Percentiles rank a stretch among this genome's conserved stretches.
Evolutionary conservation across 2,797 vertebrate genomes (phyloP).

Genomic region (Microctenopoma steveboyesi): DNA sequence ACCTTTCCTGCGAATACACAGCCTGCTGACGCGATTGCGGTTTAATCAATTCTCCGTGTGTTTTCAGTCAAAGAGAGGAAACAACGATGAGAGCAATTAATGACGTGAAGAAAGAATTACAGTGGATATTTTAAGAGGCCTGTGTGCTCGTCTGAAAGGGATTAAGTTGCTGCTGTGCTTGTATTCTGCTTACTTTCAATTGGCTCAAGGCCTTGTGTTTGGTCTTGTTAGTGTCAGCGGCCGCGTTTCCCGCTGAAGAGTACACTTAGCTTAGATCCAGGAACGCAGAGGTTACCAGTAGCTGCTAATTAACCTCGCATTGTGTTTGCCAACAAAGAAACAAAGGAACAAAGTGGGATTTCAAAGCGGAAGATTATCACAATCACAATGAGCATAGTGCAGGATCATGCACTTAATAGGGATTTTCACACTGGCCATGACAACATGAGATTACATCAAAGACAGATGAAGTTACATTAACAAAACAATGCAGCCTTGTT

Average conservation of each 20-base stretch:
- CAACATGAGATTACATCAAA: slow-evolving; percentile 89
- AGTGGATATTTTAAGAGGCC: slow-evolving; percentile 53
- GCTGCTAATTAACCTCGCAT: slow-evolving; percentile 89
- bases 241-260: slow-evolving; percentile 74
- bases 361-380: slow-evolving; percentile 87
- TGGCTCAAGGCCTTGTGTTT: slow-evolving; percentile 74
- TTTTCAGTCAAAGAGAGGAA: slow-evolving; percentile 42
- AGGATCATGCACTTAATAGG: slow-evolving; percentile 85
- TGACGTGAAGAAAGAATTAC: slow-evolving; percentile 69
- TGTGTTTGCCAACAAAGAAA: slow-evolving; percentile 86
- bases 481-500: slow-evolving; percentile 83
- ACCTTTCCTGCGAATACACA: slow-evolving; percentile 26
- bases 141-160: slow-evolving; percentile 63
- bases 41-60: slow-evolving; percentile 36
- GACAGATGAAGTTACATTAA: slow-evolving; percentile 85
- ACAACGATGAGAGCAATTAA: slow-evolving; percentile 64
- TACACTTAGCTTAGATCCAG: slow-evolving; percentile 84
- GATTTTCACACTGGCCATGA: slow-evolving; percentile 85
- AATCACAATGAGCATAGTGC: slow-evolving; percentile 84
- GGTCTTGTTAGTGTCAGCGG: slow-evolving; percentile 74
- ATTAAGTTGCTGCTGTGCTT: slow-evolving; percentile 74
- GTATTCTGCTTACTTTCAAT: slow-evolving; percentile 76
- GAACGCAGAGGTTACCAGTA: slow-evolving; percentile 83
- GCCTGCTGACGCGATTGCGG: not conserved
- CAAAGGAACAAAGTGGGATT: slow-evolving; percentile 89